Percentiles rank a stretch among this genome's conserved stretches.
phyloP scores from a whole-genome alignment of 2,888 invertebrate species.

The Tromatobia lineatoria region DNA sequence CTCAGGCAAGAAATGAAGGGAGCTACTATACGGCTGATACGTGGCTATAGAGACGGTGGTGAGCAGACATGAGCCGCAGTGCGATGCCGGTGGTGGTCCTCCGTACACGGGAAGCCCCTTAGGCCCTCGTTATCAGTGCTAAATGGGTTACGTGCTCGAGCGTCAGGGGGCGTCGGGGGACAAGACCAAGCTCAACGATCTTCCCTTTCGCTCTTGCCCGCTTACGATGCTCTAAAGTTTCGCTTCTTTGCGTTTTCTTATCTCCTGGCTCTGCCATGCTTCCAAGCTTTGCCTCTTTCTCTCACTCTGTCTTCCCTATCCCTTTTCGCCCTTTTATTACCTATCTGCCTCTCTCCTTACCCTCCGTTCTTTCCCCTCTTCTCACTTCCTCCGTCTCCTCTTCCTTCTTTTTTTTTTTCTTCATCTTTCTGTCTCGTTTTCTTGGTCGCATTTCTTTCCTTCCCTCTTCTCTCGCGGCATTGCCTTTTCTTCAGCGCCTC shows the following conservation, averaged over 20 bases:
- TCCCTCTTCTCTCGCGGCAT: conserved; percentile 19
- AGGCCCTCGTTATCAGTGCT: conserved; percentile 73
- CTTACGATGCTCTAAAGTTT: conserved; percentile 66
- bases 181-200: conserved; percentile 45
- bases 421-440: neutral
- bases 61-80: conserved; percentile 25
- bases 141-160: conserved; percentile 72
- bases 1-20: conserved; percentile 24
- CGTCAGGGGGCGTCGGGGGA: conserved; percentile 39
- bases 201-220: conserved; percentile 5
- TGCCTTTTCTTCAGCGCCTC: conserved; percentile 25
- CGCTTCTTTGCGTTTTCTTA: conserved; percentile 73
- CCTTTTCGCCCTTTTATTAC: conserved; percentile 59
- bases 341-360: conserved; percentile 33
- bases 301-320: conserved; percentile 37
- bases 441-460: conserved; percentile 26
- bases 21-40: conserved; percentile 8
- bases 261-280: conserved; percentile 49
- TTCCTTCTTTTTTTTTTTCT: neutral
- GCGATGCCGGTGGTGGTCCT: conserved; percentile 42
- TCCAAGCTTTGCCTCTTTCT: conserved; percentile 50
- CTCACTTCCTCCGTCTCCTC: neutral
- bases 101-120: conserved; percentile 66
- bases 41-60: conserved; percentile 17
- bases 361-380: conserved; percentile 20